These are phyloP conservation scores for Hirtodrosophila alboralis DNA, from an alignment of 2,888 invertebrate species.

Conservation along the genomic window DNA sequence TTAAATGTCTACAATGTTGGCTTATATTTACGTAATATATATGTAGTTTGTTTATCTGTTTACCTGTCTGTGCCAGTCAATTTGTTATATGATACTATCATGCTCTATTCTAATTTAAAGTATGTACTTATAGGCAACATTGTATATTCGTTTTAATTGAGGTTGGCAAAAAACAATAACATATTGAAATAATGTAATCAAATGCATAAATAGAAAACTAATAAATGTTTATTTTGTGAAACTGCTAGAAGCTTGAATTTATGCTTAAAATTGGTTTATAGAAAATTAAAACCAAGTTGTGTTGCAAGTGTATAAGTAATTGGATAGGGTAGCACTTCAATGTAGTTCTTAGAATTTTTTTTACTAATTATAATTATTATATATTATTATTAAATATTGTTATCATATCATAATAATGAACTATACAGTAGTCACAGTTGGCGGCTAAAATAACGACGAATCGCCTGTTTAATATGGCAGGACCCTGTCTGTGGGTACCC, in stretches of 20 bases:
- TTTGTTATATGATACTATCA: constrained; percentile 49
- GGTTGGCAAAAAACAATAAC: constrained; percentile 3
- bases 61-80: constrained; percentile 41
- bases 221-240: neutral
- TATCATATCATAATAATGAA: no score
- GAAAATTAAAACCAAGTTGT: neutral
- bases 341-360: no score
- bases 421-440: no score
- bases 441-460: no score
- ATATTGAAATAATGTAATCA: constrained; percentile 8
- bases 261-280: neutral
- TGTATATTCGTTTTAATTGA: constrained; percentile 21
- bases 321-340: no score
- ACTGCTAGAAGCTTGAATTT: neutral
- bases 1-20: constrained; percentile 2
- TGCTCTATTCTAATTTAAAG: constrained; percentile 24
- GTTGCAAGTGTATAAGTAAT: no score
- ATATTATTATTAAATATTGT: no score
- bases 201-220: neutral
- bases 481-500: no score
- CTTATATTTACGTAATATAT: constrained; percentile 36
- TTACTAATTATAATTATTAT: no score
- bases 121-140: constrained; percentile 2
- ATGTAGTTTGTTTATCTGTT: constrained; percentile 17
- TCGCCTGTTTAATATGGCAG: no score